phyloP scores from a whole-genome alignment of 2,888 invertebrate species.

The Lamellibrachia satsuma region DNA sequence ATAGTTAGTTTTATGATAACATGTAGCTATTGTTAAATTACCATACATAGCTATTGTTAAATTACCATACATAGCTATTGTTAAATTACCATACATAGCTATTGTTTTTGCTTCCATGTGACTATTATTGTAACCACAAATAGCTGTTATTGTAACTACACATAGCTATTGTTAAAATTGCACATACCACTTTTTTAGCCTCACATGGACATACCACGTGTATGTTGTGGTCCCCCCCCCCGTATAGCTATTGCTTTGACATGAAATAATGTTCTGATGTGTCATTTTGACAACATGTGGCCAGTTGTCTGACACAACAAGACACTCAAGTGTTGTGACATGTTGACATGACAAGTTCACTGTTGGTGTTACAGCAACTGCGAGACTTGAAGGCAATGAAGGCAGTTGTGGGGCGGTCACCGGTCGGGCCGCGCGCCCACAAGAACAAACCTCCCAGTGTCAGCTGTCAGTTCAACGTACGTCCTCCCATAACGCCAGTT shows the following conservation, averaged over 20 bases:
- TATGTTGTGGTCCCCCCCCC: background rate
- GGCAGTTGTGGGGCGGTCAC: constrained; percentile 79
- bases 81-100: no score
- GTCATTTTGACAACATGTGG: background rate
- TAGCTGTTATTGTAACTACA: background rate
- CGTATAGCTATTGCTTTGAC: background rate
- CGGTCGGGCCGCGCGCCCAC: constrained; percentile 49
- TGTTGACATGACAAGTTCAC: background rate
- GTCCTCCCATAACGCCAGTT: background rate
- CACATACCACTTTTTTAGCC: background rate
- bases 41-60: no score
- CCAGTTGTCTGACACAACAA: background rate
- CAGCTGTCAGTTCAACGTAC: constrained; percentile 83
- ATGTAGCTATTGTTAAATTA: background rate
- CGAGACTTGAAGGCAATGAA: constrained; percentile 92
- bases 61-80: background rate
- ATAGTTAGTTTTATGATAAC: background rate
- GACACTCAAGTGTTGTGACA: background rate
- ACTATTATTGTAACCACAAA: background rate
- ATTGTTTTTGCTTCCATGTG: no score
- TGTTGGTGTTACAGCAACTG: constrained; percentile 75
- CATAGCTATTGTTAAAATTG: background rate
- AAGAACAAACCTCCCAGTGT: constrained; percentile 82
- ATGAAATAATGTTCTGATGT: background rate
- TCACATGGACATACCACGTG: background rate